A percentile compares a stretch with the other conserved stretches of the same genome.
Conservation (phyloP, 2,113 vertebrate genomes). For the Amblyornis subalaris region DNA sequence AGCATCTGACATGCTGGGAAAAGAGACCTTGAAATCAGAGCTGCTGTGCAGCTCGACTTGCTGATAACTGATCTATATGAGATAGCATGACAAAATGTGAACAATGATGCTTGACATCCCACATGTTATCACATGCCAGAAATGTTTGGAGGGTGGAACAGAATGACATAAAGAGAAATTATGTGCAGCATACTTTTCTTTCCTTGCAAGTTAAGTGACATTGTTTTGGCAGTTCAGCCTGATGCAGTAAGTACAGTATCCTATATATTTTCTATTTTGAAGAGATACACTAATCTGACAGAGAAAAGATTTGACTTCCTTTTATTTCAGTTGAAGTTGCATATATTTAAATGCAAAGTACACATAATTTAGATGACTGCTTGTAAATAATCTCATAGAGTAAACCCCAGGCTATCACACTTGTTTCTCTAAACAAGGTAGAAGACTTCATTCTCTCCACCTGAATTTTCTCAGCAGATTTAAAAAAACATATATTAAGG, state of each 20-base stretch:
- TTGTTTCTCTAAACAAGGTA: not conserved
- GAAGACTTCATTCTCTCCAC: not conserved
- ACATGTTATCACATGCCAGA: constrained; percentile 14
- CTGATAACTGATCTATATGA: not conserved
- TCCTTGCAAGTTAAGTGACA: not conserved
- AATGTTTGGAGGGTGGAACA: constrained; percentile 15
- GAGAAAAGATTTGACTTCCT: not conserved
- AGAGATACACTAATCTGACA: not conserved
- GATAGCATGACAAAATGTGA: constrained; percentile 23
- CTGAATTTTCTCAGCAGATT: not conserved
- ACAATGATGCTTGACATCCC: constrained; percentile 13
- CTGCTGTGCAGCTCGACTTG: not conserved
- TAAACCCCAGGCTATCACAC: not conserved
- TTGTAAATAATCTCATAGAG: not conserved
- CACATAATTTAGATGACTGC: not conserved
- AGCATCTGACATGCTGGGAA: not conserved
- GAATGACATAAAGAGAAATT: constrained; percentile 17
- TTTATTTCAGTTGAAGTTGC: not conserved
- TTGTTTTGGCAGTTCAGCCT: constrained; percentile 28
- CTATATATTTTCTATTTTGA: not conserved
- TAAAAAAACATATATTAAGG: not conserved
- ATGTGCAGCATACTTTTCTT: not conserved
- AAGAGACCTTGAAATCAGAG: not conserved
- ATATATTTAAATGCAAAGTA: constrained; percentile 4
- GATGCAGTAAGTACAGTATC: not conserved